phyloP scores from a whole-genome alignment of 1,140 invertebrate genomes.

The Sarcophaga bullata region DNA sequence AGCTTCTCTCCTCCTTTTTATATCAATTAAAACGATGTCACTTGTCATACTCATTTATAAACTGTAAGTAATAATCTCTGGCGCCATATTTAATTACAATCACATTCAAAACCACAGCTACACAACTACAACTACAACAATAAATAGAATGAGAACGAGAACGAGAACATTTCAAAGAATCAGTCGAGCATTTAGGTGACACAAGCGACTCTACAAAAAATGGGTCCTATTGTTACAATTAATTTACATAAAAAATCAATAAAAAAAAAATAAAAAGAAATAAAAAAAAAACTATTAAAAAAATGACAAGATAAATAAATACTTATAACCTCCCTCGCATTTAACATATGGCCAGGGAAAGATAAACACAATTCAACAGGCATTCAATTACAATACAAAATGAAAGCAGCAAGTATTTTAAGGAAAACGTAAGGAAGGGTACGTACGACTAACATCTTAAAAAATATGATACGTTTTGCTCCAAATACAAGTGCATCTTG shows the following conservation, averaged over 20 bases:
- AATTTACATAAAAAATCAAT: slow-evolving; percentile 27
- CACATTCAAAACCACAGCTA: neutral
- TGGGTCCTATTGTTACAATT: neutral
- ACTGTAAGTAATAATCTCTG: neutral
- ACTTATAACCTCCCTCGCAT: too few species aligned
- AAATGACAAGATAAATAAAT: neutral
- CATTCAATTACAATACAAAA: neutral
- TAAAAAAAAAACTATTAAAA: too few species aligned
- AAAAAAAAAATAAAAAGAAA: slow-evolving; percentile 1
- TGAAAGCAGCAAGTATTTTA: too few species aligned
- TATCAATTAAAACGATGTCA: slow-evolving; percentile 1
- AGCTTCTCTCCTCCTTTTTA: too few species aligned
- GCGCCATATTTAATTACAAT: slow-evolving; percentile 14
- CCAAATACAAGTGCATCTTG: too few species aligned
- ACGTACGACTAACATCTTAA: too few species aligned
- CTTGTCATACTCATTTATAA: neutral
- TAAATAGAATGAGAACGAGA: neutral
- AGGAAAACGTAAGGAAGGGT: too few species aligned
- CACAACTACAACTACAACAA: neutral
- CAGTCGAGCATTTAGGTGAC: too few species aligned
- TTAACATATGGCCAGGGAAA: too few species aligned
- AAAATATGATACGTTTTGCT: too few species aligned
- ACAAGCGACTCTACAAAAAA: too few species aligned
- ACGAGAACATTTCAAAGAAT: too few species aligned
- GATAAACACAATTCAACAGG: neutral